A percentile compares a stretch with the other conserved stretches of the same genome.
phyloP scores from a whole-genome alignment of 2,888 invertebrate species.

The Caenorhabditis plicata region DNA sequence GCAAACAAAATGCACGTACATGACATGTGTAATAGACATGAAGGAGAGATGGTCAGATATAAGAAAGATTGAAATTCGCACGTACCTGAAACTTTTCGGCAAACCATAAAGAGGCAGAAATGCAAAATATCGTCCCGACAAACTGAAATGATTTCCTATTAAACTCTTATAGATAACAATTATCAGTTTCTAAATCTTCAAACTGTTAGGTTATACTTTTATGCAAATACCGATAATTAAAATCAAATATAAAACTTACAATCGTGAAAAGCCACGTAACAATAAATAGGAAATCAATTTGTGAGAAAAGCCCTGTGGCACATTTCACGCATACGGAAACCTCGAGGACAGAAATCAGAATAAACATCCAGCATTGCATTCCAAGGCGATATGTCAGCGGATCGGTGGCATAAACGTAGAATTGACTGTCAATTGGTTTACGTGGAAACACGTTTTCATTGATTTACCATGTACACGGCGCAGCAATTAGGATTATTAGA shows the following conservation, averaged over 20 bases:
- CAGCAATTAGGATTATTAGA: slow-evolving; percentile 89
- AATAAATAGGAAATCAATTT: slow-evolving; percentile 38
- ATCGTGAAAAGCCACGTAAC: slow-evolving; percentile 50
- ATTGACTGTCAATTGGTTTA: slow-evolving; percentile 76
- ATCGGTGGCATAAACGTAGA: slow-evolving; percentile 94
- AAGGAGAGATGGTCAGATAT: no score
- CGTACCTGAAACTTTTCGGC: slow-evolving; percentile 21
- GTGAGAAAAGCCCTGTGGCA: slow-evolving; percentile 53
- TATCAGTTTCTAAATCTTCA: no score
- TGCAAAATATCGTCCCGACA: slow-evolving; percentile 83
- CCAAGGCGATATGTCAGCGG: slow-evolving; percentile 94
- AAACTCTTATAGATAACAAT: background rate
- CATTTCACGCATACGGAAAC: slow-evolving; percentile 62
- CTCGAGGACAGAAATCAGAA: slow-evolving; percentile 70
- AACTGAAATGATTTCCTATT: slow-evolving; percentile 70
- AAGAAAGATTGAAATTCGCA: no score
- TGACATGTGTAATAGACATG: no score
- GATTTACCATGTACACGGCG: slow-evolving; percentile 86
- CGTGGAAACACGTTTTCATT: slow-evolving; percentile 1
- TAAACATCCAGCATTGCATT: slow-evolving; percentile 97
- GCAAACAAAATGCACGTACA: no score
- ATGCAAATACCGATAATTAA: no score
- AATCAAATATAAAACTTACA: slow-evolving; percentile 25
- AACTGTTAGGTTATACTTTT: no score
- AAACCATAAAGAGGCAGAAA: slow-evolving; percentile 66